These are phyloP conservation scores for zebrafish (Danio rerio) DNA, from an alignment of 2,113 vertebrate genomes.

Conservation along the genomic window DNA sequence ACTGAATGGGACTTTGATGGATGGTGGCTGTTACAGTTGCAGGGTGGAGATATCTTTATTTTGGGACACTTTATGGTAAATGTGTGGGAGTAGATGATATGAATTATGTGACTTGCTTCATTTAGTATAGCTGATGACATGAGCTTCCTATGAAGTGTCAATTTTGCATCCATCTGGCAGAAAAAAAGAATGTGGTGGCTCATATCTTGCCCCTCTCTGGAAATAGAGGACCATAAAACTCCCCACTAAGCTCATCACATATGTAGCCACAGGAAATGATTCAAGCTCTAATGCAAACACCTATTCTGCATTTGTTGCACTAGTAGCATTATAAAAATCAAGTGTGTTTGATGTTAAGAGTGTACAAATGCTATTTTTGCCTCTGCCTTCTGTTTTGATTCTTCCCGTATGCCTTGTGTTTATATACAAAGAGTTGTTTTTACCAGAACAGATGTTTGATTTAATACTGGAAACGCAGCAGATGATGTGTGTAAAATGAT, in stretches of 20 bases:
- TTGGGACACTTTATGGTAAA: neutral
- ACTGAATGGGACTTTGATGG: no score
- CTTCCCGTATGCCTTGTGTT: neutral
- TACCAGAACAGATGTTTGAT: neutral
- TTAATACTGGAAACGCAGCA: neutral
- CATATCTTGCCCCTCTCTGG: neutral
- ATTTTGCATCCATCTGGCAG: neutral
- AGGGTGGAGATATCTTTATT: neutral
- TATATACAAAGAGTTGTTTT: neutral
- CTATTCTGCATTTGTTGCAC: neutral
- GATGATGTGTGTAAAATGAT: slow-evolving; percentile 5
- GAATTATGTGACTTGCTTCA: neutral
- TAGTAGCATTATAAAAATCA: neutral
- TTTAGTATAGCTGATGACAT: neutral
- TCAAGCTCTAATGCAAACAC: slow-evolving; percentile 24
- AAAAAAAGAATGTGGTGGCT: neutral
- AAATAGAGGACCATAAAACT: neutral
- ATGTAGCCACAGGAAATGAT: slow-evolving; percentile 32
- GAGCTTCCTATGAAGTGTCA: neutral
- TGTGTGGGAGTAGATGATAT: neutral
- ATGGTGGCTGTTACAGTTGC: neutral
- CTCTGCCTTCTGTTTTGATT: neutral
- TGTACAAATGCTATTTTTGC: neutral
- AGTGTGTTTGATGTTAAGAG: neutral
- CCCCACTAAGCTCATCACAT: slow-evolving; percentile 17